Percentiles rank a stretch among this genome's conserved stretches.
Conservation (phyloP, 2,113 vertebrate species). For the human (Homo sapiens) region GRCh38 chr7:17042001-17042500, state of each 20-base stretch:
- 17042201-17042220: neutral
- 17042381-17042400: neutral
- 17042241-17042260: neutral
- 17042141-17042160: neutral
- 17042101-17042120: neutral
- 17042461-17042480: neutral
- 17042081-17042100: neutral
- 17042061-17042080: neutral
- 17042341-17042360: neutral
- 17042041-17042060: conserved; percentile 6
- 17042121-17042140: neutral
- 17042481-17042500: neutral
- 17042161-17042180: neutral
- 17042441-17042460: neutral
- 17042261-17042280: neutral
- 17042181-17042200: neutral
- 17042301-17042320: neutral
- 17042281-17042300: neutral
- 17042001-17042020: neutral
- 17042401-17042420: neutral
- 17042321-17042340: neutral
- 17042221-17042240: neutral
- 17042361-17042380: neutral
- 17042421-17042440: neutral
- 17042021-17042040: neutral